Evolutionary conservation across 1,140 invertebrate species (phyloP), one percentile per base, ranked within the genome.

Genomic region (Aphis craccivora): DNA sequence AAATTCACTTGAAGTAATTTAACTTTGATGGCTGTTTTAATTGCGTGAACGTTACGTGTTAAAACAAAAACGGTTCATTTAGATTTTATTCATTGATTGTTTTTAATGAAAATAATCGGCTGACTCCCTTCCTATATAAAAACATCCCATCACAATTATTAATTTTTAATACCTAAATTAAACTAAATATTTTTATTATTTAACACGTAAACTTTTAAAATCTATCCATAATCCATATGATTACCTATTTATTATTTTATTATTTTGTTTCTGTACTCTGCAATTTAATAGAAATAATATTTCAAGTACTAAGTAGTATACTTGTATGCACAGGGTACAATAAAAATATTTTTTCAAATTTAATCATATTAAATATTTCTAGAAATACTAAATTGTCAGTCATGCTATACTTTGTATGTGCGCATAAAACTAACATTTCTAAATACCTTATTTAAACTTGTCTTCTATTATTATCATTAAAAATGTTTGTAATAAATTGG

Each of bases 111-210:
- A 35, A 76, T 11, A 76, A 60, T 91, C n/a, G 11, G 22, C 40
- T 30, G 11, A 25, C 48, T 35, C 43, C 7, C 37, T 83, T 91
- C 48, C 45, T 25, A 40, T 40, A 37, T 37, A 25, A 45, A 91
- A 20, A 23, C 11, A 91, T 37, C n/a, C 37, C 35, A 40, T 40
- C 37, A 55, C 22, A 37, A 67, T 23, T 43, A 81, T n/a, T 48
- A 76, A 91, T 91, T 91, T 53, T n/a, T n/a, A n/a, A n/a, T n/a
- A n/a, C n/a, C n/a, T 35, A 48, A 91, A 91, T 91, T 76, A 45
- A 91, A 53, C 48, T 51, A n/a, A 8, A 25, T 25, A 51, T 9
- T 8, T 48, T 14, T 67, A 30, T 91, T n/a, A 11, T 40, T 76
- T 76, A 4, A 23, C 11, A 22, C 20, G 4, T 7, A 53, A 40